Conservation (phyloP, 2,113 vertebrate species). For the Sylvietta virens region DNA sequence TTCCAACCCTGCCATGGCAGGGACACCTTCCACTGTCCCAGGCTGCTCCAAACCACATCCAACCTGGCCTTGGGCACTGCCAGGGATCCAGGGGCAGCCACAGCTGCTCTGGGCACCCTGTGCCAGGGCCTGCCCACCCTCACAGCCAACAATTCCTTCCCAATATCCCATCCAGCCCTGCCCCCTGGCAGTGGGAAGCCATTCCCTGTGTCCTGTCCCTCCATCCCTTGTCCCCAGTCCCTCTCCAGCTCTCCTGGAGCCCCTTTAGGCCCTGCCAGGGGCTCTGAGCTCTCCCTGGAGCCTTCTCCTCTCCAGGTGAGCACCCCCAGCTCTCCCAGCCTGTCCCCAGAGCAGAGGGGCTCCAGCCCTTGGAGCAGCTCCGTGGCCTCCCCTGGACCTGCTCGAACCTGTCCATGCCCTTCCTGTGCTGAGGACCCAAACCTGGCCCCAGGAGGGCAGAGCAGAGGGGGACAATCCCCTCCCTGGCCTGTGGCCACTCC, state of each 20-base stretch:
- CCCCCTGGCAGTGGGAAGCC: not conserved
- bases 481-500: not conserved
- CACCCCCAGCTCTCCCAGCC: not conserved
- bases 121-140: not conserved
- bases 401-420: not conserved
- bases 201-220: not conserved
- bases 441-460: not conserved
- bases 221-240: not conserved
- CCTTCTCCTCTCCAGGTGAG: not conserved
- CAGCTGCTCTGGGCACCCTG: not conserved
- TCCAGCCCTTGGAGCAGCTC: not conserved
- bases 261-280: not conserved
- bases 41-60: not conserved
- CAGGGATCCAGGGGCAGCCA: not conserved
- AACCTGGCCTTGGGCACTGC: not conserved
- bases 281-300: not conserved
- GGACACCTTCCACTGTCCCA: not conserved
- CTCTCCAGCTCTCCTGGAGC: not conserved
- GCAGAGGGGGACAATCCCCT: not conserved
- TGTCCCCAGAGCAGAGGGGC: not conserved
- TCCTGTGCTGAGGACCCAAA: not conserved
- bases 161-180: not conserved
- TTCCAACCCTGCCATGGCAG: not conserved
- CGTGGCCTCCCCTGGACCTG: accelerated
- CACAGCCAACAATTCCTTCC: not conserved